These are phyloP conservation scores for Drosophila kanapiae DNA, from an alignment of 1,140 invertebrate genomes.

Conservation along the genomic window DNA sequence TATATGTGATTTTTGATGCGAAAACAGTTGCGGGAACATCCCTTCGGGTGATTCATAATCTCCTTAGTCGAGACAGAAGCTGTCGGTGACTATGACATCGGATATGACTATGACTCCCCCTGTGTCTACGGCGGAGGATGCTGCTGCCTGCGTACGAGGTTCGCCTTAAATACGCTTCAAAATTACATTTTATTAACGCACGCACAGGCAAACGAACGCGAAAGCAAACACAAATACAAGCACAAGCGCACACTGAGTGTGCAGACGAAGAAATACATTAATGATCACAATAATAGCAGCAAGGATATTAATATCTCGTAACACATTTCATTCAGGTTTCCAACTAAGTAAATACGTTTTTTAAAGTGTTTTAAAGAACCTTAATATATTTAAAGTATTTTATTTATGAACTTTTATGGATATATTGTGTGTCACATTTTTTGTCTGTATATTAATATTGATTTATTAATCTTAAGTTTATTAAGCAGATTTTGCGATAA, in stretches of 20 bases:
- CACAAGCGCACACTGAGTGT: slow-evolving; percentile 16
- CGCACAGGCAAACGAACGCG: slow-evolving; percentile 34
- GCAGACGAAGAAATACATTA: neutral
- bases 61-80: slow-evolving; percentile 33
- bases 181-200: slow-evolving; percentile 80
- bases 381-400: neutral
- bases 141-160: slow-evolving; percentile 59
- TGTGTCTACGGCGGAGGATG: slow-evolving; percentile 23
- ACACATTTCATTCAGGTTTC: neutral
- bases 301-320: neutral
- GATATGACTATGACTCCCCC: slow-evolving; percentile 15
- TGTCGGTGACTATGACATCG: slow-evolving; percentile 33
- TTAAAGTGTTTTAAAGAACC: neutral
- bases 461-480: too few species aligned
- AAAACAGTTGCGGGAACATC: slow-evolving; percentile 22
- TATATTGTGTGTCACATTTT: too few species aligned
- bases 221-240: slow-evolving; percentile 8
- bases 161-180: slow-evolving; percentile 72
- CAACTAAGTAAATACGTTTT: neutral
- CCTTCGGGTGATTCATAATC: slow-evolving; percentile 30
- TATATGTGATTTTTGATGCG: neutral
- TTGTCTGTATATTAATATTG: too few species aligned
- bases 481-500: neutral
- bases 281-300: slow-evolving; percentile 10
- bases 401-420: neutral